Conservation (phyloP, 2,113 vertebrate species). For the Microcebus murinus region DNA sequence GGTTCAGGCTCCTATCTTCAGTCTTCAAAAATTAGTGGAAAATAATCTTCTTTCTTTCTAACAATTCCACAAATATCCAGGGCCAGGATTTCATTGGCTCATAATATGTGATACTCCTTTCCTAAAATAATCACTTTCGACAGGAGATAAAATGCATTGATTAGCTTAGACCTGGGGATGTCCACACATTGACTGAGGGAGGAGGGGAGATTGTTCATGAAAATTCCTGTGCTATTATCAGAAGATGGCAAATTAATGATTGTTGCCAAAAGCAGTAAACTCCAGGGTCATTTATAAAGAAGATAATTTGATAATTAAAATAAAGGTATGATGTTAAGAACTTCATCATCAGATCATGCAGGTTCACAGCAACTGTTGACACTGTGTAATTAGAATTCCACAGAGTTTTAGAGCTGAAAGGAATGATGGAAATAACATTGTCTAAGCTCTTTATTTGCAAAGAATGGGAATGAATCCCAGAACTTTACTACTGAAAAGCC, state of each 20-base stretch:
- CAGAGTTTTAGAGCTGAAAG: not conserved
- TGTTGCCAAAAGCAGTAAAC: not conserved
- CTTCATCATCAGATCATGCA: not conserved
- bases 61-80: not conserved
- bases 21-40: not conserved
- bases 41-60: not conserved
- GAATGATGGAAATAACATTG: not conserved
- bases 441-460: not conserved
- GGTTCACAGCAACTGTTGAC: not conserved
- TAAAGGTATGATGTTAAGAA: not conserved
- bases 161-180: not conserved
- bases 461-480: not conserved
- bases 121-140: not conserved
- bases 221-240: not conserved
- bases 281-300: not conserved
- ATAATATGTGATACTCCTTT: not conserved
- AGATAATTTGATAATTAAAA: conserved; percentile 39
- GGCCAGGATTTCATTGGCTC: not conserved
- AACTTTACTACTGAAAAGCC: not conserved
- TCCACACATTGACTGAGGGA: not conserved
- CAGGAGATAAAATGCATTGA: not conserved
- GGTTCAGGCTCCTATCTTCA: not conserved
- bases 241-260: not conserved
- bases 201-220: not conserved
- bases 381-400: not conserved